Conservation (phyloP, 2,113 vertebrate species). For the Drymodes brunneopygia region DNA sequence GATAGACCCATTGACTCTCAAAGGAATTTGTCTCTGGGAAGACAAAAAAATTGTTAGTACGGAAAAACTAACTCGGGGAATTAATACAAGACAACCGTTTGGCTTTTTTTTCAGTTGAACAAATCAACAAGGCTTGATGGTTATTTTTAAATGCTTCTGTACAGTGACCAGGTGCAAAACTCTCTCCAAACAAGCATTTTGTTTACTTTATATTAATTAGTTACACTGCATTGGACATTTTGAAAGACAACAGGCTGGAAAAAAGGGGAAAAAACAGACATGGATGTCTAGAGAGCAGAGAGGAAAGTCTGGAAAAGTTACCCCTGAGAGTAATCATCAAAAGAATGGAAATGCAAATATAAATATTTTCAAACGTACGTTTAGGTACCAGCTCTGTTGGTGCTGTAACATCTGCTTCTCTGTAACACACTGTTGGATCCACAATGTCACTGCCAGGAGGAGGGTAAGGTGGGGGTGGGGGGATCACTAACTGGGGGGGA, state of each 20-base stretch:
- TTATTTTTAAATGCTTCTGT: not conserved
- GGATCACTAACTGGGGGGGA: conserved; percentile 73
- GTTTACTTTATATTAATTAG: not conserved
- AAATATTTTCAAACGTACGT: conserved; percentile 72
- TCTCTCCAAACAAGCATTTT: not conserved
- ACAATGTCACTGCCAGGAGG: conserved; percentile 69
- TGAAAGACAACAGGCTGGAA: not conserved
- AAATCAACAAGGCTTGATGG: not conserved
- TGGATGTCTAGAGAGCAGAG: not conserved
- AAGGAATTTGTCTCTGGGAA: not conserved
- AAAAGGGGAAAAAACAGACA: not conserved
- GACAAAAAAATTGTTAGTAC: not conserved
- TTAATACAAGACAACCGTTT: not conserved
- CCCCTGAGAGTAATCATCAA: not conserved
- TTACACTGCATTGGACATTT: conserved; percentile 46
- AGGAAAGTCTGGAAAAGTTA: conserved; percentile 62
- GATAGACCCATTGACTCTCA: not conserved
- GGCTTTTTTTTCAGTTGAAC: not conserved
- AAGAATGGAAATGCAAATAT: conserved; percentile 17
- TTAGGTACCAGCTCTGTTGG: conserved; percentile 68
- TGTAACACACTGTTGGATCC: conserved; percentile 58
- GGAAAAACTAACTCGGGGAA: not conserved
- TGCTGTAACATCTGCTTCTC: conserved; percentile 67
- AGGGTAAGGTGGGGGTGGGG: conserved; percentile 79
- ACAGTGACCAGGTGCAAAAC: not conserved